These are phyloP conservation scores for Drosophila ananassae DNA, from an alignment of 1,140 invertebrate genomes.

Conservation along the genomic window DNA sequence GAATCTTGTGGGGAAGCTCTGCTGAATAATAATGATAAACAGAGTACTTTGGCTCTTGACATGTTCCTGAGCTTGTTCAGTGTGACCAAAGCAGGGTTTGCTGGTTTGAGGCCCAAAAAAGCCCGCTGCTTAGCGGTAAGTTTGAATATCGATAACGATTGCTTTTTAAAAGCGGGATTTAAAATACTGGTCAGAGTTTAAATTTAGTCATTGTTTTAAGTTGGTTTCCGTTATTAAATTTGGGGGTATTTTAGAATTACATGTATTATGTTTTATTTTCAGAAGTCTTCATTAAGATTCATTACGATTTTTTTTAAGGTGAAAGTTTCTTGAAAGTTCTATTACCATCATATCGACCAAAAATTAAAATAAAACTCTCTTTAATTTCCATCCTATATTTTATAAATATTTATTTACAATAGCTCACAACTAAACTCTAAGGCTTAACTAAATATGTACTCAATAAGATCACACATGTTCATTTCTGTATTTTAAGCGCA, in stretches of 20 bases:
- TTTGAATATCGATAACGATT: neutral
- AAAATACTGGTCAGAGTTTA: neutral
- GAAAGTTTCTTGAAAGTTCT: neutral
- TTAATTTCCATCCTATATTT: slow-evolving; percentile 60
- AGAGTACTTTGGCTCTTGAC: slow-evolving; percentile 23
- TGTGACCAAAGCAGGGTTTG: neutral
- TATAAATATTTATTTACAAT: slow-evolving; percentile 73
- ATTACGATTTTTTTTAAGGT: neutral
- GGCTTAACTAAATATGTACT: slow-evolving; percentile 58
- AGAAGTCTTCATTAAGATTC: neutral
- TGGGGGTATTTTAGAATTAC: too few relatives aligned
- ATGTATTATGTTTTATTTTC: neutral
- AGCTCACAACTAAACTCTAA: slow-evolving; percentile 50
- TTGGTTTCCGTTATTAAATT: neutral
- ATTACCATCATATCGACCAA: neutral
- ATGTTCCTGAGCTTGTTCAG: neutral
- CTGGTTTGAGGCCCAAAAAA: too few relatives aligned
- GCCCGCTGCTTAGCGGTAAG: neutral
- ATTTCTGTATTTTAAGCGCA: slow-evolving; percentile 53
- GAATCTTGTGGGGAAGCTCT: neutral
- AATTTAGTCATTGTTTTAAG: neutral
- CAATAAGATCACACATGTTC: slow-evolving; percentile 75
- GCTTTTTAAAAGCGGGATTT: neutral
- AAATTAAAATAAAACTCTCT: slow-evolving; percentile 7
- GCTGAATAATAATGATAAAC: slow-evolving; percentile 46